A percentile compares a stretch with the other conserved stretches of the same genome.
Evolutionary conservation across 2,888 invertebrate genomes (phyloP).

Genomic region (Cephonodes hylas): DNA sequence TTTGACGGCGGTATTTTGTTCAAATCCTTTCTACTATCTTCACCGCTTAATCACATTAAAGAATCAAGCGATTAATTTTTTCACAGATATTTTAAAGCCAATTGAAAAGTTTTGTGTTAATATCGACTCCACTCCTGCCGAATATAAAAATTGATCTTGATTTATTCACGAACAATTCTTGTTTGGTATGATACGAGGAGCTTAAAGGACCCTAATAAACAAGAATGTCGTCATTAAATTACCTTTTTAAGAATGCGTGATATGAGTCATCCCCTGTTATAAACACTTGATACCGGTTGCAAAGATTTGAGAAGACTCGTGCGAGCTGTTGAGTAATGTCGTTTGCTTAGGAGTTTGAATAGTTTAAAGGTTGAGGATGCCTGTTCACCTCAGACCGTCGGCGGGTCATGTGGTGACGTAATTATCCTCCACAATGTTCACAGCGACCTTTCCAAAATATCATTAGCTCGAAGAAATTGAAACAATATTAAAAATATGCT

Average conservation of each 20-base stretch:
- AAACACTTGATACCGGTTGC: constrained; percentile 43
- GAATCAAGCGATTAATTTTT: no score
- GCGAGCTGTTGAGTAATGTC: constrained; percentile 40
- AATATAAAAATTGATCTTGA: background rate
- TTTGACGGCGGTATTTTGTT: background rate
- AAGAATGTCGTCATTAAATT: constrained; percentile 29
- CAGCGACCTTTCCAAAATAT: constrained; percentile 47
- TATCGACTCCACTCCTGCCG: background rate
- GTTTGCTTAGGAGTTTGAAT: constrained; percentile 44
- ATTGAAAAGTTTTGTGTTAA: background rate
- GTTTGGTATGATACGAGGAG: background rate
- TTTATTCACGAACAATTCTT: background rate
- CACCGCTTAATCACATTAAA: background rate
- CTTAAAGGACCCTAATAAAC: constrained; percentile 28
- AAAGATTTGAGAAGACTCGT: constrained; percentile 25
- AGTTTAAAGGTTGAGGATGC: constrained; percentile 73
- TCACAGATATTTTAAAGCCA: background rate
- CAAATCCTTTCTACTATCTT: background rate
- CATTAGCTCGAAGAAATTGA: constrained; percentile 20
- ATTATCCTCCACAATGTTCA: constrained; percentile 35
- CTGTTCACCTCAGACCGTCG: constrained; percentile 47
- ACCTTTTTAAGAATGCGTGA: constrained; percentile 36
- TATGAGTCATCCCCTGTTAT: constrained; percentile 58
- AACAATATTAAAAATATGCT: background rate
- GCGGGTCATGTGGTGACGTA: constrained; percentile 58